Conservation (phyloP, 2,797 vertebrate species). For the Pitangus sulphuratus region DNA sequence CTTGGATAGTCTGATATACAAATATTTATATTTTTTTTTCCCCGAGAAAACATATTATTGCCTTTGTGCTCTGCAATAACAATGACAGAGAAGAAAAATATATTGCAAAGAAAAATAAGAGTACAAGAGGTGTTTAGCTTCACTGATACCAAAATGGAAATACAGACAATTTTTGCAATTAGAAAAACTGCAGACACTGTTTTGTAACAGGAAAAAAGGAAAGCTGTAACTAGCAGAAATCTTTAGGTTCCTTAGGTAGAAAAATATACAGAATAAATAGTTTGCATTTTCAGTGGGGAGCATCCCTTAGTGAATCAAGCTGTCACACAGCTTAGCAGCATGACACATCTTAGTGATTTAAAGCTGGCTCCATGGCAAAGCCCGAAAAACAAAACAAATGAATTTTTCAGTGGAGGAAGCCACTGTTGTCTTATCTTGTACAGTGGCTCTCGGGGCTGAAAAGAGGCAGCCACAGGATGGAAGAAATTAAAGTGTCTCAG, state of each 20-base stretch:
- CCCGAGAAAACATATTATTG: background rate
- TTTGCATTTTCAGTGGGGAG: conserved; percentile 13
- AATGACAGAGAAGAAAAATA: background rate
- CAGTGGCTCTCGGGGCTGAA: background rate
- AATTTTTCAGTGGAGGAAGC: conserved; percentile 9
- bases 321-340: conserved; percentile 25
- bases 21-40: background rate
- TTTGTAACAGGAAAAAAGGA: background rate
- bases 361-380: background rate
- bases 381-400: background rate
- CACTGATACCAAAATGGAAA: background rate
- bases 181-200: background rate
- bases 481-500: conserved; percentile 6
- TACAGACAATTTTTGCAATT: background rate
- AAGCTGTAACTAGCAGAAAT: background rate
- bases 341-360: conserved; percentile 34
- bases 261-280: background rate
- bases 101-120: background rate
- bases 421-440: background rate
- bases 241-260: background rate
- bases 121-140: background rate
- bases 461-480: background rate
- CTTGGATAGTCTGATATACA: background rate
- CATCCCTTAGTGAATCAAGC: conserved; percentile 11
- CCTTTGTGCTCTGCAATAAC: background rate